phyloP scores from a whole-genome alignment of 2,888 invertebrate genomes.

The Nemurella pictetii region DNA sequence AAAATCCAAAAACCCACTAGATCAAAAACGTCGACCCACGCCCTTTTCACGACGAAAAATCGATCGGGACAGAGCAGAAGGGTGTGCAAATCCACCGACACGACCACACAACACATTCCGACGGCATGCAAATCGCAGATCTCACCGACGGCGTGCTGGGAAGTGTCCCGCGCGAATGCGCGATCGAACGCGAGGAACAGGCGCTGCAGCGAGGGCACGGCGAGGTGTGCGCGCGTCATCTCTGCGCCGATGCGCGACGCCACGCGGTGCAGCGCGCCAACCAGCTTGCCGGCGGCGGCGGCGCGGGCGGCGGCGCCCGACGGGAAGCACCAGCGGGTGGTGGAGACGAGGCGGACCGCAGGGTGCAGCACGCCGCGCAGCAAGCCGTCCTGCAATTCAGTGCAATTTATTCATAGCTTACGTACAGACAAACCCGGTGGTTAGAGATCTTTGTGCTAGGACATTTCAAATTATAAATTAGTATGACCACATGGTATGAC shows the following conservation, averaged over 20 bases:
- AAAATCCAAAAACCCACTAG: no score
- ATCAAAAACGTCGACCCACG: no score
- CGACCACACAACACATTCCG: no score
- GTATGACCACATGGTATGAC: no score
- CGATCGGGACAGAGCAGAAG: no score
- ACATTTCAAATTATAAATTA: no score
- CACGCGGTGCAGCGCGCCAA: slow-evolving; percentile 81
- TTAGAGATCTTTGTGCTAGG: no score
- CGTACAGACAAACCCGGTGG: no score
- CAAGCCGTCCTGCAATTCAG: slow-evolving; percentile 82
- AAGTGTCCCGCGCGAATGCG: slow-evolving; percentile 58
- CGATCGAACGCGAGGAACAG: slow-evolving; percentile 85
- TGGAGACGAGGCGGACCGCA: slow-evolving; percentile 76
- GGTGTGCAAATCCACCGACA: no score
- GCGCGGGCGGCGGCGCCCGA: slow-evolving; percentile 74
- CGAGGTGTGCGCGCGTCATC: slow-evolving; percentile 74
- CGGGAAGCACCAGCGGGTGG: slow-evolving; percentile 79
- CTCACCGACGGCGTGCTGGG: slow-evolving; percentile 41
- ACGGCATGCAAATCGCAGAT: no score
- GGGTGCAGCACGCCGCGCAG: slow-evolving; percentile 83
- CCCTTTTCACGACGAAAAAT: no score
- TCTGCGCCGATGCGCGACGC: slow-evolving; percentile 74
- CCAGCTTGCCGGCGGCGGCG: slow-evolving; percentile 76
- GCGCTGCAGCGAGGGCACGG: slow-evolving; percentile 69
- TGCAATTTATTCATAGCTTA: no score